Evolutionary conservation across 1,140 invertebrate species (phyloP).

Genomic region (Trichonephila clavipes): DNA sequence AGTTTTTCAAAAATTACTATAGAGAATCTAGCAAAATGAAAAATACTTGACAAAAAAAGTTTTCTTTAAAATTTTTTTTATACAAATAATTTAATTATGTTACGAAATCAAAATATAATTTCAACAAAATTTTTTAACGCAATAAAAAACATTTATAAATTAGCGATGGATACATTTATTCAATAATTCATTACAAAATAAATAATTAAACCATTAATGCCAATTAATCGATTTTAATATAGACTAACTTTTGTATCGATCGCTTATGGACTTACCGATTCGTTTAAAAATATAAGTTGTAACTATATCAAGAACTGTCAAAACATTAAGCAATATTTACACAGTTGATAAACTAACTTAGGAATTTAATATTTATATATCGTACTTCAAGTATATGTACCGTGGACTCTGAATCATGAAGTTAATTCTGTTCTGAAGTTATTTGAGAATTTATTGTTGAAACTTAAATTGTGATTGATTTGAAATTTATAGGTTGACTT

Average conservation of each 20-base stretch:
- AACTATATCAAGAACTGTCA: constrained; percentile 1
- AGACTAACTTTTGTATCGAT: constrained; percentile 22
- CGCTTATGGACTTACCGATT: neutral
- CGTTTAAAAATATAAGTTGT: constrained; percentile 13
- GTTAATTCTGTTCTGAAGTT: neutral
- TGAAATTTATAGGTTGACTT: neutral
- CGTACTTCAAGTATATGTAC: neutral
- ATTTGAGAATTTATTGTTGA: neutral
- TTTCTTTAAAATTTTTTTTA: too few relatives aligned
- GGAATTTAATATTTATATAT: neutral
- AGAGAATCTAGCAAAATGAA: too few relatives aligned
- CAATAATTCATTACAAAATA: neutral
- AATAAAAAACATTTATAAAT: too few relatives aligned
- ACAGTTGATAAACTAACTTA: neutral
- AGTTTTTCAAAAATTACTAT: too few relatives aligned
- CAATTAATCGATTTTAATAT: constrained; percentile 20
- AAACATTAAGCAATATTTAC: constrained; percentile 1
- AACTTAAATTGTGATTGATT: neutral
- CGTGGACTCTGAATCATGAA: neutral
- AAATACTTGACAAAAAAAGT: too few relatives aligned
- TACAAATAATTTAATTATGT: too few relatives aligned
- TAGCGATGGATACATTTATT: too few relatives aligned
- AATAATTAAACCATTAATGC: neutral
- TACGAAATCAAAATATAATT: too few relatives aligned
- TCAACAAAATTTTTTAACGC: too few relatives aligned